Conservation (phyloP, 2,797 vertebrate genomes). For the Thripadectes ignobilis region DNA sequence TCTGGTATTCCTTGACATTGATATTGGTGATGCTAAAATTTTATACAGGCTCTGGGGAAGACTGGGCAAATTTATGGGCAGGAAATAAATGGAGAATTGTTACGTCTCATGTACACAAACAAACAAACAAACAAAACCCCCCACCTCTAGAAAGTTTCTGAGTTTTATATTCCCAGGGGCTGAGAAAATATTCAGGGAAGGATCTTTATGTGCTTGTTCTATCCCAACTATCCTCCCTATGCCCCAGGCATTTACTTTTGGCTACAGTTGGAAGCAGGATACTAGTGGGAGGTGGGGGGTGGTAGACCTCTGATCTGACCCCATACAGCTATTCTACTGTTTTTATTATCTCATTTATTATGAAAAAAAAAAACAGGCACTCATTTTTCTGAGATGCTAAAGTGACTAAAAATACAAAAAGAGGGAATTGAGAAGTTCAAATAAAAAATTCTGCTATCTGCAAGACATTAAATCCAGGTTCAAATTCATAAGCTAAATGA, state of each 20-base stretch:
- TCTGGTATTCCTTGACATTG: not conserved
- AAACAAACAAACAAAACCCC: not conserved
- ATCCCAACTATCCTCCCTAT: not conserved
- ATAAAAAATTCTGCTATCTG: not conserved
- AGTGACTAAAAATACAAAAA: not conserved
- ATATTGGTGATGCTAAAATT: not conserved
- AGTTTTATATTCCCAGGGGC: not conserved
- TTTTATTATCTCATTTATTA: not conserved
- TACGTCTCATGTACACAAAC: not conserved
- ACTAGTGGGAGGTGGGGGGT: not conserved
- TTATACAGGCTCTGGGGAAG: not conserved
- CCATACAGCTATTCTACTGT: not conserved
- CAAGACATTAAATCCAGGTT: not conserved
- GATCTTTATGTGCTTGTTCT: not conserved
- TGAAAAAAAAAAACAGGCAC: rapidly evolving
- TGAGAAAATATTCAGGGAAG: not conserved
- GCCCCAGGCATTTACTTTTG: not conserved
- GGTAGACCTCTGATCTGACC: not conserved
- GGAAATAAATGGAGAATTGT: not conserved
- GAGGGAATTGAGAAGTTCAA: not conserved
- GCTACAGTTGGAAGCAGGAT: not conserved
- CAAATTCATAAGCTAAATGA: not conserved
- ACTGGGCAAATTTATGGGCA: not conserved
- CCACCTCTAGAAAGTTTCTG: not conserved
- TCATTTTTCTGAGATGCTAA: not conserved